Conservation (phyloP, 35 echinoderm and acorn worm species). For the Patiria miniata region DNA sequence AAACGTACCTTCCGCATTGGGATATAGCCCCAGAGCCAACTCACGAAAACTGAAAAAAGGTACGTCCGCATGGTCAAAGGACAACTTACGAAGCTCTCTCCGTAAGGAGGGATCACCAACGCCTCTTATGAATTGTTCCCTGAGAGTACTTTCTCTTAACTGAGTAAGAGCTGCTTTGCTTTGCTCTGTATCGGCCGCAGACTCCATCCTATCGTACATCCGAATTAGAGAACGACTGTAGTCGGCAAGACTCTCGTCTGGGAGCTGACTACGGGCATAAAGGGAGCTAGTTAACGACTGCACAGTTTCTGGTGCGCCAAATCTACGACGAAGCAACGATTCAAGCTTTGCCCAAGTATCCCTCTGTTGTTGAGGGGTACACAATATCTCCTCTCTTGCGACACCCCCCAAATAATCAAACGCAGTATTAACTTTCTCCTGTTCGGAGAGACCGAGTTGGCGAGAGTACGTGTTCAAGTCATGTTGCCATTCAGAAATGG, state of each 20-base stretch:
- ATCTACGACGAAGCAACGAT: not conserved
- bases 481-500: not conserved
- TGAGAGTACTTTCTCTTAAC: not conserved
- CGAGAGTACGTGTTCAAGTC: not conserved
- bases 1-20: not conserved
- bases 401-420: no score
- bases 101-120: not conserved
- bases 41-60: not conserved
- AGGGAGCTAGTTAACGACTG: not conserved
- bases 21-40: no score
- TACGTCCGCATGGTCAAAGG: not conserved
- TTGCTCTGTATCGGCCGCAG: not conserved
- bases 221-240: not conserved
- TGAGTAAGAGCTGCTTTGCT: not conserved
- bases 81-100: no score
- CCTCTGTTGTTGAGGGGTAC: not conserved
- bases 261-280: not conserved
- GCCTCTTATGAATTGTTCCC: no score
- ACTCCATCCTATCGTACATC: not conserved
- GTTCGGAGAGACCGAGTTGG: not conserved
- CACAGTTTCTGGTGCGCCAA: not conserved
- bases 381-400: not conserved
- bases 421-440: not conserved
- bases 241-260: not conserved
- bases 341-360: not conserved